Evolutionary conservation across 1,140 invertebrate genomes (phyloP).

Genomic region (Drosophila pallidifrons): DNA sequence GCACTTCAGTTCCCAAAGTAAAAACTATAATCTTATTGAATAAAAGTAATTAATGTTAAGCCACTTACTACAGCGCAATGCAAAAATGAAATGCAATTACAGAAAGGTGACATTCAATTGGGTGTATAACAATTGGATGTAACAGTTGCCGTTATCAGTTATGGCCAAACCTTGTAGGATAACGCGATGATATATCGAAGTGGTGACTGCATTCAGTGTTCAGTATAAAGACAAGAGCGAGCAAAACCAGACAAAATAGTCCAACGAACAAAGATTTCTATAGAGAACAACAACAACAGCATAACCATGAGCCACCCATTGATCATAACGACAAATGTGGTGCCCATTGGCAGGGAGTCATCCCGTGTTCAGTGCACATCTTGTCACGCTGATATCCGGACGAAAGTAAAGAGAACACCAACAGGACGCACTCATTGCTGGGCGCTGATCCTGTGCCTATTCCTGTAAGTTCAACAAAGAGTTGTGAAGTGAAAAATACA

Average conservation of each 20-base stretch:
- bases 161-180: constrained; percentile 22
- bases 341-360: constrained; percentile 84
- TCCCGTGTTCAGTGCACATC: constrained; percentile 85
- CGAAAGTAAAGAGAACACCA: constrained; percentile 85
- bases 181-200: constrained; percentile 14
- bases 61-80: not conserved
- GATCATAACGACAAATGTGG: constrained; percentile 76
- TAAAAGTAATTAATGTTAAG: not conserved
- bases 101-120: not conserved
- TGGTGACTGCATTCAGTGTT: not conserved
- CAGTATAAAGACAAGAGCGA: constrained; percentile 16
- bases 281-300: not conserved
- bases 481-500: not conserved
- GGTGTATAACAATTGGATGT: not conserved
- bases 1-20: no score
- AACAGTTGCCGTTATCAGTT: constrained; percentile 20
- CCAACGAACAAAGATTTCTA: constrained; percentile 1
- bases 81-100: not conserved
- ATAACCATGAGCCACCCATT: constrained; percentile 54
- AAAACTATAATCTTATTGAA: not conserved
- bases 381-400: constrained; percentile 86
- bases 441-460: constrained; percentile 86
- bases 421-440: constrained; percentile 87
- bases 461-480: constrained; percentile 85
- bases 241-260: not conserved